These are phyloP conservation scores for Scaptomyza polygonia DNA, from an alignment of 2,888 invertebrate species.

Conservation along the genomic window DNA sequence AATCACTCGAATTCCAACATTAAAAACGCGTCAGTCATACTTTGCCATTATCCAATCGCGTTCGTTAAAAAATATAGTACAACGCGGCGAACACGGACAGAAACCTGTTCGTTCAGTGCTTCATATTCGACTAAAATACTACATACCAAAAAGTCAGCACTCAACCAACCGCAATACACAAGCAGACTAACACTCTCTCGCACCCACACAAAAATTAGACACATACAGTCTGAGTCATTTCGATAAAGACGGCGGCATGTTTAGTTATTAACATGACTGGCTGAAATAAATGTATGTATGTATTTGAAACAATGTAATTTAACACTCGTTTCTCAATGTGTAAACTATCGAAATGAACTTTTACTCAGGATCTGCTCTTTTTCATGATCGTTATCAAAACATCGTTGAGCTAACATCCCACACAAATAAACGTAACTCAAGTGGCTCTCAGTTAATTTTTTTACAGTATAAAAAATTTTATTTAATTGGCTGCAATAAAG, in stretches of 20 bases:
- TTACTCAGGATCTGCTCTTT: neutral
- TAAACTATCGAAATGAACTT: neutral
- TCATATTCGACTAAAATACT: conserved; percentile 57
- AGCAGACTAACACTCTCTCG: neutral
- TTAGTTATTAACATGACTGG: neutral
- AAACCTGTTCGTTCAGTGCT: conserved; percentile 57
- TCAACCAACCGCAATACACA: conserved; percentile 38
- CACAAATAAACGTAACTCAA: neutral
- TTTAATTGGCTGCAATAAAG: too few relatives aligned
- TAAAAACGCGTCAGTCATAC: neutral
- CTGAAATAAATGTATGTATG: neutral
- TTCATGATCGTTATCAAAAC: neutral
- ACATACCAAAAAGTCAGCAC: conserved; percentile 45
- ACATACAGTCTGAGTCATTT: neutral
- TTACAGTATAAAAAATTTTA: too few relatives aligned
- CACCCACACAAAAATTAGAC: neutral
- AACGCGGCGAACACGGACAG: conserved; percentile 5
- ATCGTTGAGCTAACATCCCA: neutral
- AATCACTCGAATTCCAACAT: neutral
- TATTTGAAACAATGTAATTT: neutral
- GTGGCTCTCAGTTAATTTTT: too few relatives aligned
- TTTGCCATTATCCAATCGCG: neutral
- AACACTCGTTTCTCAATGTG: neutral
- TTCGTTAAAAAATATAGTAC: neutral
- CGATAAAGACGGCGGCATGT: neutral